Base-by-base conservation (phyloP, 2,888 invertebrate genomes). In the Drosophila paranaensis region DNA sequence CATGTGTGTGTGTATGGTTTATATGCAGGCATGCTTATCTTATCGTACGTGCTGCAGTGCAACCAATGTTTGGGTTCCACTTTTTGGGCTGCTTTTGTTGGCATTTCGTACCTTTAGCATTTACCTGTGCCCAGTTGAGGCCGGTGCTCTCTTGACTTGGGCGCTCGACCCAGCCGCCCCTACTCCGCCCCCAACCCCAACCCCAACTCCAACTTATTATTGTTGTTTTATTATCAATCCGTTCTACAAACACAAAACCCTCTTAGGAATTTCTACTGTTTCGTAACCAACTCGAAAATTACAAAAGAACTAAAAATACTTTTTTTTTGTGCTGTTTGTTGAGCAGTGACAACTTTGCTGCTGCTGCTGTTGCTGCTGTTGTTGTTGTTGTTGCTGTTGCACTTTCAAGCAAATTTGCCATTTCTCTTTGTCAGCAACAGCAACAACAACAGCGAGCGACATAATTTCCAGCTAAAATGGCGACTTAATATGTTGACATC, bases 391-490 rank as follows among this genome's bases (percentile, higher is more conserved):
- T 56, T 56, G 58, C 39, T 67, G 60, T 55, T 87, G 64, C 69
- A 73, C 67, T 83, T 78, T 57, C 54, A 33, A 72, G 68, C 68
- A 62, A 54, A 71, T 67, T 77, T 69, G 65, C 69, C 73, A 61
- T 79, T 76, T 79, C 77, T 75, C 60, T 66, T 61, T 60, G 77
- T 78, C 76, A 79, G 82, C 81, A 63, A 48, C 61, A 54, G n/a
- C 67, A 67, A 45, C 57, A 67, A 56, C 37, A n/a, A 3, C n/a
- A 6, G 27, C 51, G 60, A 46, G 55, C 82, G 88, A 79, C 84
- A 84, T 81, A 79, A 79, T 88, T 88, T 82, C 81, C 86, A 88
- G 86, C 61, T 82, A 86, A 85, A 86, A 85, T 86, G 83, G 88
- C 87, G 79, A 74, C 81, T 69, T 69, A 82, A 87, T 77, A 79